phyloP scores from a whole-genome alignment of 2,888 invertebrate species.

The Melieria omissa region DNA sequence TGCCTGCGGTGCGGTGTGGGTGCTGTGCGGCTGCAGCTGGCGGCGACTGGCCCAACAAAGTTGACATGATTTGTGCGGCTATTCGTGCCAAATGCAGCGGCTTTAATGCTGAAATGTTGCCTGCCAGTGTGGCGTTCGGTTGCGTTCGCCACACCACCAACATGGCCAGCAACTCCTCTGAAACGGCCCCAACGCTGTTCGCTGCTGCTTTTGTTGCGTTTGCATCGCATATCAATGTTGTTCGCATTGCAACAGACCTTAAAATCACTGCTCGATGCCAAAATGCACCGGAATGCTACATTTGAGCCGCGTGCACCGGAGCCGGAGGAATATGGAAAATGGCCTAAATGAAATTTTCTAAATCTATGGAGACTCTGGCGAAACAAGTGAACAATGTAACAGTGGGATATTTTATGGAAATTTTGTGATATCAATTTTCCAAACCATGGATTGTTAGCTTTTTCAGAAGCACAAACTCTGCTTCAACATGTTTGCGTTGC shows the following conservation, averaged over 20 bases:
- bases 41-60: background rate
- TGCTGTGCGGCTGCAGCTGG: background rate
- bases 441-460: too few relatives aligned
- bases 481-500: too few relatives aligned
- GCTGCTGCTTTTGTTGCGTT: background rate
- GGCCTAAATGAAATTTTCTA: too few relatives aligned
- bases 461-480: too few relatives aligned
- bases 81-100: background rate
- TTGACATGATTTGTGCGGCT: conserved; percentile 12
- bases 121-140: background rate
- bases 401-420: too few relatives aligned
- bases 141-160: background rate
- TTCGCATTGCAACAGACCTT: background rate
- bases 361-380: too few relatives aligned
- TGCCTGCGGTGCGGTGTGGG: background rate
- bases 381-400: too few relatives aligned
- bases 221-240: background rate
- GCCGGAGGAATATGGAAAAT: background rate
- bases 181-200: background rate
- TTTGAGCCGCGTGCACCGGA: background rate
- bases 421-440: too few relatives aligned
- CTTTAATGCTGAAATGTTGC: background rate
- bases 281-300: background rate
- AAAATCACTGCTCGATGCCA: background rate
- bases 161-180: background rate